These are phyloP conservation scores for Agriopis leucophaearia DNA, from an alignment of 2,888 invertebrate species.

Conservation along the genomic window DNA sequence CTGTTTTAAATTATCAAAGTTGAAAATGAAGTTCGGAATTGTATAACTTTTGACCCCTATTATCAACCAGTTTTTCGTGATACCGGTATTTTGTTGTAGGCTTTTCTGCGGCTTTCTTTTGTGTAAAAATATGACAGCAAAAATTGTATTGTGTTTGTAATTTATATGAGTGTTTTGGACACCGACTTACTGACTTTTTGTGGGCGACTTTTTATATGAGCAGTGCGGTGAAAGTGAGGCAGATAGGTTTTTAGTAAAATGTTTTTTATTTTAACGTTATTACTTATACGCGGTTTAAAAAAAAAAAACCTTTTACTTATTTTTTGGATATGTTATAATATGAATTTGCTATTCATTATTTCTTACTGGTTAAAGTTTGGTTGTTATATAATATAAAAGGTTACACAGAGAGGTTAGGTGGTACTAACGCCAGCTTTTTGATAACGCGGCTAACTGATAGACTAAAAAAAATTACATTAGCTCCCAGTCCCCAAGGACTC, in stretches of 20 bases:
- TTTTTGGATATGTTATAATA: not conserved
- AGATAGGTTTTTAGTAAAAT: not conserved
- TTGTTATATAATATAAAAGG: no score
- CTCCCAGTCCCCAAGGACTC: no score
- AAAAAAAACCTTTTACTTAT: no score
- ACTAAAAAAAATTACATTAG: no score
- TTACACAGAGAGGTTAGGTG: not conserved
- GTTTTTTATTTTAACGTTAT: not conserved
- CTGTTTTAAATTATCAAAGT: constrained; percentile 57
- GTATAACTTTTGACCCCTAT: constrained; percentile 43
- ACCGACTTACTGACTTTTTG: constrained; percentile 24
- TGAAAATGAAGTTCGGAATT: constrained; percentile 52
- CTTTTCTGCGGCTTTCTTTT: constrained; percentile 27
- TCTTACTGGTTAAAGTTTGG: not conserved
- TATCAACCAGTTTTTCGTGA: constrained; percentile 28
- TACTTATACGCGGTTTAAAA: no score
- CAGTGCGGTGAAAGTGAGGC: constrained; percentile 3
- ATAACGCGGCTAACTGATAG: no score
- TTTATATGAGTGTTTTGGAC: constrained; percentile 34
- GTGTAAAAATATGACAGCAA: constrained; percentile 28
- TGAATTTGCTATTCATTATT: not conserved
- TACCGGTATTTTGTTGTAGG: constrained; percentile 20
- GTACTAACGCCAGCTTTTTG: no score
- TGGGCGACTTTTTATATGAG: constrained; percentile 21
- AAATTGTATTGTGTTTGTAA: constrained; percentile 32